Conservation (phyloP, 53 echinoderm and acorn worm genomes). For the Astropecten irregularis region DNA sequence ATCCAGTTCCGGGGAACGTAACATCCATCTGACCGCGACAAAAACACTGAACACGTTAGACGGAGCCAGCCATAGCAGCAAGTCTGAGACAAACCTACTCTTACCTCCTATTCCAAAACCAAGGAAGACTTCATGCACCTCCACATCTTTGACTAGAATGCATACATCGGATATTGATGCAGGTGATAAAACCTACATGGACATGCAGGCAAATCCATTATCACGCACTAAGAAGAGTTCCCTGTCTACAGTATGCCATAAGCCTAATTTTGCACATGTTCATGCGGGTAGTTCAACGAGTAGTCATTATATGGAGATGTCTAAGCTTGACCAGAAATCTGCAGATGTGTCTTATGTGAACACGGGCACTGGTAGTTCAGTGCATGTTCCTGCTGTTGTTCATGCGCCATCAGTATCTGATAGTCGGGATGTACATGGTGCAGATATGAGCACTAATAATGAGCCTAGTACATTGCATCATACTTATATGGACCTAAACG, state of each 20-base stretch:
- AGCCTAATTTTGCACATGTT: neutral
- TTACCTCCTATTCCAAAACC: too few species aligned
- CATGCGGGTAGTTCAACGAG: neutral
- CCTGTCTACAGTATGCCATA: neutral
- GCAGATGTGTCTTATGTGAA: constrained; percentile 30
- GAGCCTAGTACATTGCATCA: neutral
- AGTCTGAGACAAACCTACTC: too few species aligned
- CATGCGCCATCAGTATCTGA: neutral
- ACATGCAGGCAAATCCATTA: constrained; percentile 7
- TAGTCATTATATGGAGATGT: constrained; percentile 41
- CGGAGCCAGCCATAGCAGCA: too few species aligned
- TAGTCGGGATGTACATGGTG: neutral
- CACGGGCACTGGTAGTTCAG: neutral
- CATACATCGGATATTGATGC: too few species aligned
- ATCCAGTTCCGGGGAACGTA: too few species aligned
- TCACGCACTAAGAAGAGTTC: neutral
- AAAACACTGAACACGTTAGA: too few species aligned
- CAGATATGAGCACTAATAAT: neutral
- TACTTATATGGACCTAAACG: constrained; percentile 33
- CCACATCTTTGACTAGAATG: too few species aligned
- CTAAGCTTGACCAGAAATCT: constrained; percentile 4
- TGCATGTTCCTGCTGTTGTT: neutral
- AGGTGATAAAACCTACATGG: neutral
- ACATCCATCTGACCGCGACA: too few species aligned
- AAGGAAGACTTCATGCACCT: too few species aligned